Percentiles rank a stretch among this genome's conserved stretches.
phyloP scores from a whole-genome alignment of 2,113 vertebrate genomes.

The Cinclus cinclus region DNA sequence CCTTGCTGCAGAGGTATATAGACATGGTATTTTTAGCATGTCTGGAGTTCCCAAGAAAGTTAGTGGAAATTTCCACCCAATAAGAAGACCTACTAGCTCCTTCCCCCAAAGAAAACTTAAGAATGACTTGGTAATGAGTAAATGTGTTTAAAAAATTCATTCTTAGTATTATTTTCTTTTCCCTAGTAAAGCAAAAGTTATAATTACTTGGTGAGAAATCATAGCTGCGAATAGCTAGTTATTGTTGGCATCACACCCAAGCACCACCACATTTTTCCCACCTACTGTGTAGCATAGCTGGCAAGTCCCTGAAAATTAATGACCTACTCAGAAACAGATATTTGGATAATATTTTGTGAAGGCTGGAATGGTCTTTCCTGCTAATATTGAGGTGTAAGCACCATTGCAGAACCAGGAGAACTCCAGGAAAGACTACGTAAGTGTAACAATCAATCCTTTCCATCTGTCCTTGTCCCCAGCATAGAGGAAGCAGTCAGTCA shows the following conservation, averaged over 20 bases:
- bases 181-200: neutral
- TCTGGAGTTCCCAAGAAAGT: neutral
- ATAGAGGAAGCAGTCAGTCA: neutral
- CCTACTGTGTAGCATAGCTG: neutral
- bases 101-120: conserved; percentile 15
- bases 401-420: neutral
- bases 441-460: neutral
- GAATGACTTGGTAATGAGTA: neutral
- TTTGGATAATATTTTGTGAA: neutral
- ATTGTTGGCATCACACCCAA: conserved; percentile 31
- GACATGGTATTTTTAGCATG: neutral
- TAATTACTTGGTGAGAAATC: conserved; percentile 41
- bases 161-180: conserved; percentile 15
- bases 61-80: neutral
- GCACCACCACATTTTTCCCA: conserved; percentile 29
- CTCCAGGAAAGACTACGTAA: neutral
- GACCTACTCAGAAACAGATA: neutral
- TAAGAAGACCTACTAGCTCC: neutral
- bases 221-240: conserved; percentile 34
- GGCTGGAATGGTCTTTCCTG: neutral
- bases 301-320: conserved; percentile 1
- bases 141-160: neutral
- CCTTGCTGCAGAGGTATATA: neutral
- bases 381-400: neutral
- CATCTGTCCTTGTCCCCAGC: neutral